Conservation (phyloP, 2,888 invertebrate genomes). For the Caenorhabditis auriculariae region DNA sequence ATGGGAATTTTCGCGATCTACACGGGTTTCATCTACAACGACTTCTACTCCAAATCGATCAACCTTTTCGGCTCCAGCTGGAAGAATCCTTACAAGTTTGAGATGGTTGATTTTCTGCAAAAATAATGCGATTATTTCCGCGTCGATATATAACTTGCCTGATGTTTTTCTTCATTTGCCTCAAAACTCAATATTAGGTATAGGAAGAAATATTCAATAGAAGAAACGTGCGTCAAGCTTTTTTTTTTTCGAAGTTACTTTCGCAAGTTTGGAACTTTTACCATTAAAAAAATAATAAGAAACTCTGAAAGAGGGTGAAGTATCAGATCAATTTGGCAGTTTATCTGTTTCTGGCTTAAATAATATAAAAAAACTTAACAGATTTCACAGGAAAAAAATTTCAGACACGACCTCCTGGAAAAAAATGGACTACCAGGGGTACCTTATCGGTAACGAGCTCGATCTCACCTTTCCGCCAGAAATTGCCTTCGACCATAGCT, state of each 20-base stretch:
- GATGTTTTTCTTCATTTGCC: no score
- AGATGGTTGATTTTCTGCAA: no score
- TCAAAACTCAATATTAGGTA: no score
- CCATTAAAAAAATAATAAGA: no score
- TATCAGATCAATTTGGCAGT: no score
- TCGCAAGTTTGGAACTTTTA: background rate
- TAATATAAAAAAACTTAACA: background rate
- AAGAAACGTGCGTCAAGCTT: no score
- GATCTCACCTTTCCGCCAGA: slow-evolving; percentile 36
- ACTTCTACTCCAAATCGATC: slow-evolving; percentile 90
- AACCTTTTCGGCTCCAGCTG: slow-evolving; percentile 81
- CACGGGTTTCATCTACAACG: slow-evolving; percentile 78
- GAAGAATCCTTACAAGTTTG: slow-evolving; percentile 44
- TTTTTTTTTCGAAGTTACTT: background rate
- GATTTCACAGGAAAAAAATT: slow-evolving; percentile 6
- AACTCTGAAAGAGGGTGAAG: background rate
- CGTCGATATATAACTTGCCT: background rate
- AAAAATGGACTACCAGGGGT: slow-evolving; percentile 18
- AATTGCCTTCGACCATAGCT: slow-evolving; percentile 29
- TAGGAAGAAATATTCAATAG: no score
- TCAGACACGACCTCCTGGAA: slow-evolving; percentile 18
- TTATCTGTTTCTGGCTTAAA: no score
- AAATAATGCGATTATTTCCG: background rate
- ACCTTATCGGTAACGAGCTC: slow-evolving; percentile 12
- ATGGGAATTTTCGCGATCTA: slow-evolving; percentile 67